Conservation (phyloP, 2,797 vertebrate species). For the Ceryle rudis region DNA sequence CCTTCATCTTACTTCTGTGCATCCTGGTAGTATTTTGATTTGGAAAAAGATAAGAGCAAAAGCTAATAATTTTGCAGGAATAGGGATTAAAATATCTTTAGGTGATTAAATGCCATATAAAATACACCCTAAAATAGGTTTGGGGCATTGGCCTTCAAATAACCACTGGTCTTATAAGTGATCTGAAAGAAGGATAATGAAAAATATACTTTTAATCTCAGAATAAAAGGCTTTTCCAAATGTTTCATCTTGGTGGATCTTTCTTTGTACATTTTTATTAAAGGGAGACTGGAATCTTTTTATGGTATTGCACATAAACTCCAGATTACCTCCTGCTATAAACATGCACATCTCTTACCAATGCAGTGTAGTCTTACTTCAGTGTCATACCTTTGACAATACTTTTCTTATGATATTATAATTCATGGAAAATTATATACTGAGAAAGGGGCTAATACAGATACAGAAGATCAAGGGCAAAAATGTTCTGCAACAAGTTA, state of each 20-base stretch:
- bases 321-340: background rate
- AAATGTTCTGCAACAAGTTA: background rate
- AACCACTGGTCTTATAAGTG: background rate
- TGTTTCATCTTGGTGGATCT: background rate
- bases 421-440: background rate
- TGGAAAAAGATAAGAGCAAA: background rate
- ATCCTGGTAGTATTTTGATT: slow-evolving; percentile 79
- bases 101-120: background rate
- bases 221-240: background rate
- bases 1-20: slow-evolving; percentile 92
- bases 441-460: background rate
- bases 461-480: background rate
- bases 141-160: background rate
- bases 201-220: background rate
- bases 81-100: background rate
- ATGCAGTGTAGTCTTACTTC: background rate
- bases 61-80: background rate
- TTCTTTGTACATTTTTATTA: background rate
- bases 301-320: background rate
- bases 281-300: background rate
- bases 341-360: background rate
- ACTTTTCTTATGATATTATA: background rate
- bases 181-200: background rate
- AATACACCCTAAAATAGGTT: background rate
- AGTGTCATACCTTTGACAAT: background rate